phyloP scores from a whole-genome alignment of 2,113 vertebrate genomes.

The Pteropus alecto region DNA sequence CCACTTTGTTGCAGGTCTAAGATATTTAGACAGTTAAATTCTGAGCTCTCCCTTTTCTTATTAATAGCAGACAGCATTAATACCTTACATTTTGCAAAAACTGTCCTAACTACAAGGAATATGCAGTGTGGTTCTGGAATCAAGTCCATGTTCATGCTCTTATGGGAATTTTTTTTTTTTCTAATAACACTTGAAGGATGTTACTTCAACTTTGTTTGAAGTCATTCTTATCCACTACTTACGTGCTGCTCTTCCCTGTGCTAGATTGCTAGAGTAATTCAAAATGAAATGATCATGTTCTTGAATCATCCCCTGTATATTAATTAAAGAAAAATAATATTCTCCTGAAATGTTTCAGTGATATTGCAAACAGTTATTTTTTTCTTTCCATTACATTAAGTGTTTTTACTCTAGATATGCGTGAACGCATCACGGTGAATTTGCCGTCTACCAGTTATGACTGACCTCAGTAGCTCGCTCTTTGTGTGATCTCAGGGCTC shows the following conservation, averaged over 20 bases:
- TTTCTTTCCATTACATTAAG: not conserved
- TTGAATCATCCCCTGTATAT: not conserved
- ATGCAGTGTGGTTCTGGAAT: not conserved
- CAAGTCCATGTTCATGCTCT: not conserved
- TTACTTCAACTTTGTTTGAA: not conserved
- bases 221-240: not conserved
- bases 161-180: not conserved
- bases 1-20: not conserved
- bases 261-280: not conserved
- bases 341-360: not conserved
- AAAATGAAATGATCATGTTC: not conserved
- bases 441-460: not conserved
- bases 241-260: not conserved
- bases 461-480: not conserved
- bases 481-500: not conserved
- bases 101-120: not conserved
- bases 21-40: not conserved
- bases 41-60: not conserved
- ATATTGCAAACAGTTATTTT: not conserved
- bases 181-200: not conserved
- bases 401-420: not conserved
- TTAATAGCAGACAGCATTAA: not conserved
- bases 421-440: not conserved
- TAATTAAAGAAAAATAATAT: not conserved
- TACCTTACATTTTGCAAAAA: not conserved